Evolutionary conservation across 1,140 invertebrate genomes (phyloP).

Genomic region (Rhagoletis pomonella): DNA sequence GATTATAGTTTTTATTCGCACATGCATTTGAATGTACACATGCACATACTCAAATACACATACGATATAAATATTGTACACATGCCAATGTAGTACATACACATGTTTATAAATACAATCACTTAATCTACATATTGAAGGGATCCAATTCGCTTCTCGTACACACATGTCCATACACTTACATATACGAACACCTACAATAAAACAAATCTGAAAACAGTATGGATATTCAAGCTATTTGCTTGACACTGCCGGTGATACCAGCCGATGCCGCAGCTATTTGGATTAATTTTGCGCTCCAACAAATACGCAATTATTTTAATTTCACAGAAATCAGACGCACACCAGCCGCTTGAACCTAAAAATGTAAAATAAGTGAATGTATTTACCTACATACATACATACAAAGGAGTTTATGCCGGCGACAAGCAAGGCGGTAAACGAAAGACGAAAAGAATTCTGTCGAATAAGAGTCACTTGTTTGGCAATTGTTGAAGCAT

Average conservation of each 20-base stretch:
- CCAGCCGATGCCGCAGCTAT: conserved; percentile 43
- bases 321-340: conserved; percentile 20
- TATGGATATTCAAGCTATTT: not conserved
- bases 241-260: not conserved
- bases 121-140: no score
- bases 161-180: no score
- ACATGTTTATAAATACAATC: no score
- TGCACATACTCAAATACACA: no score
- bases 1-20: no score
- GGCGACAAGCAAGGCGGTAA: not conserved
- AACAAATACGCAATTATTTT: conserved; percentile 50
- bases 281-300: conserved; percentile 53
- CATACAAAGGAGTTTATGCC: not conserved
- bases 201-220: no score
- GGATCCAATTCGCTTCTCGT: no score
- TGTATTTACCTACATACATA: not conserved
- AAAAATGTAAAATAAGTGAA: not conserved
- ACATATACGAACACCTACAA: no score
- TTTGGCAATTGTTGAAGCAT: conserved; percentile 37
- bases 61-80: no score
- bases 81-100: no score
- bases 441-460: not conserved
- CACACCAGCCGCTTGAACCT: not conserved
- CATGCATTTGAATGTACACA: no score
- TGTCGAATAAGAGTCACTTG: not conserved